Evolutionary conservation across 2,113 vertebrate genomes (phyloP), one percentile per base, ranked within the genome.

Genomic region (Catharus fuscescens): DNA sequence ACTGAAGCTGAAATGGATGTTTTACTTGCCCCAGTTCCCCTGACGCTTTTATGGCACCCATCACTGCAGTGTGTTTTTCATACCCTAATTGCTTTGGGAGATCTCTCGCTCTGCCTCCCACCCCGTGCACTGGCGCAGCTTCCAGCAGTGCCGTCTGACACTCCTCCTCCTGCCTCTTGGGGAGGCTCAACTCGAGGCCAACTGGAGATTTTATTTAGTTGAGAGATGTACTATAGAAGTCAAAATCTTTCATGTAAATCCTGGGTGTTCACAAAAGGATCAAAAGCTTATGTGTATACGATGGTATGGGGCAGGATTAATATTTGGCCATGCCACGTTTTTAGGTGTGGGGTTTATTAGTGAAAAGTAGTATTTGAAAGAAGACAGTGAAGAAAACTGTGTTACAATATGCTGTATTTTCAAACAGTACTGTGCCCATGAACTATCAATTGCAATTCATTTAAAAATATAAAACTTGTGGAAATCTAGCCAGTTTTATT

Each of bases 111-210:
- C 85, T 73, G 38, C 82, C 53, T 77, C 45, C 54, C 67, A 85
- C 32, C 86, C 91, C 28, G 45, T 14, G 84, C 79, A 26, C 52
- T 31, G 5, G 5, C 3, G 3, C 45, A 40, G 72, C 7, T 1
- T 29, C 42, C 78, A 18, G 86, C 81, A 64, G 8, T 7, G 10
- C 89, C 12, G 62, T 28, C 92, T 74, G 66, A 45, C 85, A n/a
- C 92, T 80, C 92, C 44, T 70, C 92, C 57, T 83, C 79, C 74
- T 69, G 89, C 71, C 95, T 95, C 87, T 62, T 83, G 86, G 96
- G 96, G 96, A 94, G 95, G 83, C 92, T 94, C 80, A 95, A 86
- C 86, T 48, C 48, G 25, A 67, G 96, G 94, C 91, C 94, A 94
- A 19, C 85, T 62, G 87, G 82, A 92, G 77, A 56, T 48, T 82